phyloP scores from a whole-genome alignment of 2,888 invertebrate genomes.

The Halictus quadricinctus region DNA sequence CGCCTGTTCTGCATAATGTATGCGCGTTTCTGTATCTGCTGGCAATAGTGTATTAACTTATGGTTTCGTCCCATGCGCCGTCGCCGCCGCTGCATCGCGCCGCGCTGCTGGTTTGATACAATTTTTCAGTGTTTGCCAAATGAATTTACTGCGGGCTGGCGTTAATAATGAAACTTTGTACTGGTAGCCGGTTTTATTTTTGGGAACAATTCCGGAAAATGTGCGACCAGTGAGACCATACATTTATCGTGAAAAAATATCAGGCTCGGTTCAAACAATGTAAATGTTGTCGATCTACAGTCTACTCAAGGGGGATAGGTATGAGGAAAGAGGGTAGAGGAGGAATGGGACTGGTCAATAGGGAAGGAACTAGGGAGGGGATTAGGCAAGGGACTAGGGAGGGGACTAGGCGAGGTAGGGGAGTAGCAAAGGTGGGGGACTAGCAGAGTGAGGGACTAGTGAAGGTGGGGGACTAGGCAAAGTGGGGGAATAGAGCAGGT shows the following conservation, averaged over 20 bases:
- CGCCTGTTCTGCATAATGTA: slow-evolving; percentile 4
- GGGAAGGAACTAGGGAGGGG: too few species aligned
- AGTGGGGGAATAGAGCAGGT: too few species aligned
- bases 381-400: too few species aligned
- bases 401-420: too few species aligned
- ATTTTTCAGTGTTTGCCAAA: not conserved
- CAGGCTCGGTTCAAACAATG: too few species aligned
- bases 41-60: not conserved
- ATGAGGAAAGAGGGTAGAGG: too few species aligned
- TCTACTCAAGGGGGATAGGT: too few species aligned
- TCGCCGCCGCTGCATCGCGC: not conserved
- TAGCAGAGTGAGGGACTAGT: too few species aligned
- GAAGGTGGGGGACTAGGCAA: too few species aligned
- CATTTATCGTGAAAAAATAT: not conserved
- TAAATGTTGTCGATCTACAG: too few species aligned
- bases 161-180: not conserved
- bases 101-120: not conserved
- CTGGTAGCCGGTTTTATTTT: not conserved
- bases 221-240: not conserved
- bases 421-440: too few species aligned
- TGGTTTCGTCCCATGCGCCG: not conserved
- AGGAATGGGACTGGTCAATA: too few species aligned
- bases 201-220: not conserved
- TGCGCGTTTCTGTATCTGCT: not conserved
- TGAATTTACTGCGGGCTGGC: not conserved